Conservation (phyloP, 2,888 invertebrate species). For the Encarsia formosa region DNA sequence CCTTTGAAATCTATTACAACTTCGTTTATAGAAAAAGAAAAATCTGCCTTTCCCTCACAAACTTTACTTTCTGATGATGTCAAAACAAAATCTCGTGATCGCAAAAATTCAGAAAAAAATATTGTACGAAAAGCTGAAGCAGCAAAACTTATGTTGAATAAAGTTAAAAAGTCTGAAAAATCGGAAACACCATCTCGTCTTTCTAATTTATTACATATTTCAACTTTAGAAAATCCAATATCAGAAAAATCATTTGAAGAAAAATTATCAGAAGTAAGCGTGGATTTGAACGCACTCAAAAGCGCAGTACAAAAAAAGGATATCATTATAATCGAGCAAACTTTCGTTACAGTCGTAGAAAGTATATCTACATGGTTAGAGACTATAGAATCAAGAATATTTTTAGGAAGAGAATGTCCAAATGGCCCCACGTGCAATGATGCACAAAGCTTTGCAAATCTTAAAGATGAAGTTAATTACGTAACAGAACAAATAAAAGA, state of each 20-base stretch:
- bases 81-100: too few species aligned
- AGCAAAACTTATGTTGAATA: constrained; percentile 54
- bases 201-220: constrained; percentile 62
- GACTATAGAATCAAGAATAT: constrained; percentile 77
- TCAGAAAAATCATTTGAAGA: constrained; percentile 56
- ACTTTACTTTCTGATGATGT: too few species aligned
- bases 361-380: constrained; percentile 81
- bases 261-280: constrained; percentile 58
- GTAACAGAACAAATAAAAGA: constrained; percentile 65
- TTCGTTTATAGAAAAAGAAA: too few species aligned
- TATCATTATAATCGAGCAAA: constrained; percentile 61
- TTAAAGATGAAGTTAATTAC: constrained; percentile 63
- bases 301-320: constrained; percentile 59
- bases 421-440: constrained; percentile 37
- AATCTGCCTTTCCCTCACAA: too few species aligned
- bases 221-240: constrained; percentile 56
- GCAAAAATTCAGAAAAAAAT: too few species aligned
- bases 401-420: constrained; percentile 50
- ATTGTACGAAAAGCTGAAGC: constrained; percentile 58
- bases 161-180: constrained; percentile 57
- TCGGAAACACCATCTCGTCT: constrained; percentile 56
- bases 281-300: constrained; percentile 58
- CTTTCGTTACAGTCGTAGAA: constrained; percentile 71
- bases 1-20: too few species aligned
- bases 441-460: constrained; percentile 53